Evolutionary conservation across 2,113 vertebrate genomes (phyloP).

Genomic region (Pardalotus punctatus): DNA sequence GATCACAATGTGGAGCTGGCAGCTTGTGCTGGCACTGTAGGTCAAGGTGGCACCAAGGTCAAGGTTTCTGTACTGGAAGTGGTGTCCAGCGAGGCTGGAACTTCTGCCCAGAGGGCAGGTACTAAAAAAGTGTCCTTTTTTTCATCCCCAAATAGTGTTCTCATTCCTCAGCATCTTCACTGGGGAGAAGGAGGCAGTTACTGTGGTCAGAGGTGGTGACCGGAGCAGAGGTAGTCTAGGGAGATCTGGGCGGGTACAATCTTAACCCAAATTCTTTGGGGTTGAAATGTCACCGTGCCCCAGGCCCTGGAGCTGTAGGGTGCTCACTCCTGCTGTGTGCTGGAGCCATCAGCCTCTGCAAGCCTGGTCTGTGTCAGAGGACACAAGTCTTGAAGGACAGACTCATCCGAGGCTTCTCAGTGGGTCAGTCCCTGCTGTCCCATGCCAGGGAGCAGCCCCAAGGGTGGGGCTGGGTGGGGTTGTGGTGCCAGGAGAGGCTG

Average conservation of each 20-base stretch:
- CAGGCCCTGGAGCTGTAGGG: not conserved
- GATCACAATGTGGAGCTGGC: not conserved
- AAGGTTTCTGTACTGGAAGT: not conserved
- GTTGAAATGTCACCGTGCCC: not conserved
- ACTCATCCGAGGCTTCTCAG: not conserved
- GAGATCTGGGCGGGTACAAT: not conserved
- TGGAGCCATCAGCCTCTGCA: not conserved
- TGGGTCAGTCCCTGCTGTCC: not conserved
- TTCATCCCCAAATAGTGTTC: not conserved
- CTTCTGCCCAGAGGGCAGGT: not conserved
- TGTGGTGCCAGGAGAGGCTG: accelerated
- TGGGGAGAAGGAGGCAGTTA: not conserved
- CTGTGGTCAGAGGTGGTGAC: not conserved
- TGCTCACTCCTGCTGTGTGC: not conserved
- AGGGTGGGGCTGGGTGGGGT: not conserved
- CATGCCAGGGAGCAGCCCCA: not conserved
- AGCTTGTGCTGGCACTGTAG: not conserved
- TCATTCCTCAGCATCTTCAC: not conserved
- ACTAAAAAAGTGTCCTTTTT: not conserved
- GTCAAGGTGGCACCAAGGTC: not conserved
- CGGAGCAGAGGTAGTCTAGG: not conserved
- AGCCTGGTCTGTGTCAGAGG: not conserved
- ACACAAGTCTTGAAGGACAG: not conserved
- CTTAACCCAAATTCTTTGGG: not conserved
- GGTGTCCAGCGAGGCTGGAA: not conserved